Percentiles rank a stretch among this genome's conserved stretches.
phyloP scores from a whole-genome alignment of 2,888 invertebrate species.

The Linnaemya vulpina region DNA sequence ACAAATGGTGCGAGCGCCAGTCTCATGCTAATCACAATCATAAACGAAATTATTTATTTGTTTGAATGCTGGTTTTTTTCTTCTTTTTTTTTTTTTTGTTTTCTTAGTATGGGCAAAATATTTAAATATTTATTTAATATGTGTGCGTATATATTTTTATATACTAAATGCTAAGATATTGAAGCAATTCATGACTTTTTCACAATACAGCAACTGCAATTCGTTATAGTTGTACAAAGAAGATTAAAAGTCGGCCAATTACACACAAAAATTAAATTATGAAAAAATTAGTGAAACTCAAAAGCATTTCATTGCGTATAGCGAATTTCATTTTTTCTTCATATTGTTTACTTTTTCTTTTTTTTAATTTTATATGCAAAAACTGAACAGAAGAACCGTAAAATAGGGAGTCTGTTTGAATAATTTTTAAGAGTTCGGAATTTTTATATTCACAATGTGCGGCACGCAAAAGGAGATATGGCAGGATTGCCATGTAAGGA shows the following conservation, averaged over 20 bases:
- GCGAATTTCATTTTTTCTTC: too few relatives aligned
- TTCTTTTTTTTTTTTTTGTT: slow-evolving; percentile 14
- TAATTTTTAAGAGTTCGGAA: too few relatives aligned
- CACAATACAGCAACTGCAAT: not conserved
- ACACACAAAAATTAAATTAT: not conserved
- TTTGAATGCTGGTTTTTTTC: not conserved
- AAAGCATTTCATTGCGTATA: not conserved
- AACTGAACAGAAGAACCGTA: not conserved
- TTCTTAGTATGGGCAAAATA: slow-evolving; percentile 13
- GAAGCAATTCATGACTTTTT: not conserved
- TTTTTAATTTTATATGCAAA: not conserved
- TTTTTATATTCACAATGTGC: too few relatives aligned
- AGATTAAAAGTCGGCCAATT: slow-evolving; percentile 29
- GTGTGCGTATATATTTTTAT: too few relatives aligned
- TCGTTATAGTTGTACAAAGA: not conserved
- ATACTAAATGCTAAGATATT: not conserved
- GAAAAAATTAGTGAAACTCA: not conserved
- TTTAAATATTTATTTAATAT: too few relatives aligned
- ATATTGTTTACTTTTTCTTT: too few relatives aligned
- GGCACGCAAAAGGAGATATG: too few relatives aligned
- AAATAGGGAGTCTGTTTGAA: not conserved
- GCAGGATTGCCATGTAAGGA: too few relatives aligned
- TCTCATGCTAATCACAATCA: slow-evolving; percentile 59
- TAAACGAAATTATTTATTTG: slow-evolving; percentile 60
- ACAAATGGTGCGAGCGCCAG: slow-evolving; percentile 38